Conservation (phyloP, 2,888 invertebrate species). For the Sinopyrophorus schimmeli region DNA sequence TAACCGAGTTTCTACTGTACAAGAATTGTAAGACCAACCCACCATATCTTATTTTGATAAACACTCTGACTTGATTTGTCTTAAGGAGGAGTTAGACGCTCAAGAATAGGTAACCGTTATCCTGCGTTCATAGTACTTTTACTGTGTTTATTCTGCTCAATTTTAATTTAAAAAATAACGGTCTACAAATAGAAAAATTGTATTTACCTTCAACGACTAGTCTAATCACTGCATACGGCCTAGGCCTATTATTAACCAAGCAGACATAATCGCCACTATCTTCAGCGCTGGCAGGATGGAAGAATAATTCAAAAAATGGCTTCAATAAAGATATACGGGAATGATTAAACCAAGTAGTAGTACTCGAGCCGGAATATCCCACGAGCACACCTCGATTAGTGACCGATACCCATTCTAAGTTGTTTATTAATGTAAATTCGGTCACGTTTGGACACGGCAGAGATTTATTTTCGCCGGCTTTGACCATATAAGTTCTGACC, state of each 20-base stretch:
- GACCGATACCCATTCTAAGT: conserved; percentile 62
- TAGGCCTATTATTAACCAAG: conserved; percentile 68
- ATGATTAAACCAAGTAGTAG: conserved; percentile 59
- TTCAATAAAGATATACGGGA: conserved; percentile 62
- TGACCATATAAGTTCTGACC: conserved; percentile 62
- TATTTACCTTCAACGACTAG: conserved; percentile 67
- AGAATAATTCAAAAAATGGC: conserved; percentile 65
- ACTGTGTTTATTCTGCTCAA: too few species aligned
- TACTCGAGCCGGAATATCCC: conserved; percentile 59
- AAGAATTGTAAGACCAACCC: too few species aligned
- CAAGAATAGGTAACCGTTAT: too few species aligned
- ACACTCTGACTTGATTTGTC: too few species aligned
- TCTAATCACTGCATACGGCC: conserved; percentile 67
- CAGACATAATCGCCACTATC: conserved; percentile 71
- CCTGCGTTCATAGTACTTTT: too few species aligned
- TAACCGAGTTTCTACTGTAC: too few species aligned
- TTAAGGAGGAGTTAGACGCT: too few species aligned
- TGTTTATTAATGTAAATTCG: conserved; percentile 66
- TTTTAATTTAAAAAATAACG: too few species aligned
- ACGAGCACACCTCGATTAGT: conserved; percentile 57
- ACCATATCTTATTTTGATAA: too few species aligned
- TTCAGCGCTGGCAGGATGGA: conserved; percentile 64
- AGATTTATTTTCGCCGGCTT: conserved; percentile 68
- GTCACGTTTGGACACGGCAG: conserved; percentile 70
- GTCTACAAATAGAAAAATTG: conserved; percentile 11